A percentile compares a stretch with the other conserved stretches of the same genome.
Evolutionary conservation across 2,888 invertebrate genomes (phyloP).

Genomic region (Cynaeus angustus): DNA sequence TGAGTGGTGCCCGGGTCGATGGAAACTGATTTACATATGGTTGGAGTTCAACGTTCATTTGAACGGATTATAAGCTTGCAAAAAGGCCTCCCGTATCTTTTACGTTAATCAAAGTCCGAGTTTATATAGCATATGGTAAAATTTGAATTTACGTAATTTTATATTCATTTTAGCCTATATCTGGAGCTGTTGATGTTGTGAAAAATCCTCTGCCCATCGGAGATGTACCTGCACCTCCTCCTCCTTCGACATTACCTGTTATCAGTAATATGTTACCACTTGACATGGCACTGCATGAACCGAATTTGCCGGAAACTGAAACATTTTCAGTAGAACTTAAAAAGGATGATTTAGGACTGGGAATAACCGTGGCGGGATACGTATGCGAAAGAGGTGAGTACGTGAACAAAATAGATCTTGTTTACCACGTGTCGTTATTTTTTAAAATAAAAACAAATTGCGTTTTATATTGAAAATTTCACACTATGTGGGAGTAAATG

Average conservation of each 20-base stretch:
- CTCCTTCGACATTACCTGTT: constrained; percentile 57
- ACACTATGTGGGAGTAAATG: constrained; percentile 11
- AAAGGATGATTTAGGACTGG: constrained; percentile 94
- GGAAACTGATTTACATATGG: constrained; percentile 7
- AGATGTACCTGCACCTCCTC: constrained; percentile 52
- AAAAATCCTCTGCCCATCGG: constrained; percentile 75
- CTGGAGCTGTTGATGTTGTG: constrained; percentile 80
- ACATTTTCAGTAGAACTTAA: constrained; percentile 90
- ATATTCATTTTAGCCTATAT: constrained; percentile 73
- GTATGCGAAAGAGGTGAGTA: constrained; percentile 90
- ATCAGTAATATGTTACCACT: constrained; percentile 69
- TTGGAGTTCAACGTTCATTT: constrained; percentile 4
- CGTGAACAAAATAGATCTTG: background rate
- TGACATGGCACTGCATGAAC: constrained; percentile 76
- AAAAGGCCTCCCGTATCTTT: background rate
- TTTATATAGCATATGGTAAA: constrained; percentile 1
- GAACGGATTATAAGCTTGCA: constrained; percentile 13
- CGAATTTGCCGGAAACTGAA: constrained; percentile 90
- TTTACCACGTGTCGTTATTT: background rate
- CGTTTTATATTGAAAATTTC: constrained; percentile 27
- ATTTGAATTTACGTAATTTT: constrained; percentile 2
- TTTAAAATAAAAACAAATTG: constrained; percentile 4
- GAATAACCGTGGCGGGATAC: constrained; percentile 97
- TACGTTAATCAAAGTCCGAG: constrained; percentile 3
- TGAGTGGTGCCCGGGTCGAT: background rate